Evolutionary conservation across 2,797 vertebrate genomes (phyloP), one percentile per base, ranked within the genome.

Genomic region (Tenualosa thibaudeaui): DNA sequence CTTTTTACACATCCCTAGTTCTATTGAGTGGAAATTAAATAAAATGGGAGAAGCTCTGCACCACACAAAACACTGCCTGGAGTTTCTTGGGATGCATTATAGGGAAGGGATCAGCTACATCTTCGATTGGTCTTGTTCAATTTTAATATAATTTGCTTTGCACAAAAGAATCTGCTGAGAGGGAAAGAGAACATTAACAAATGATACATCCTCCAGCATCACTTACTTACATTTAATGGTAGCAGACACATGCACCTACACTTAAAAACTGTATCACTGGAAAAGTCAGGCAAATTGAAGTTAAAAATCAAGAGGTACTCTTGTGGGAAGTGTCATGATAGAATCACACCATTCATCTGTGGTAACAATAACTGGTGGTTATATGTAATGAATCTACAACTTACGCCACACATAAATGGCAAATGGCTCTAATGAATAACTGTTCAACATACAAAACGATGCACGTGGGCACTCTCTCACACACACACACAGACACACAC

Each of bases 401-500:
- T 31, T 12, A 71, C 15, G 31, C 31, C 65, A 40, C 15, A 31
- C 10, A 37, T 2, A 37, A 46, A 40, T 40, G 46, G 40, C 3
- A 19, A 40, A 78, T 78, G 71, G 17, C 17, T 78, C 68, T 40
- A 43, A 15, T 46, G 37, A 46, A 78, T 46, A 22, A 78, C 37
- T 46, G 71, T 43, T 46, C 31, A 46, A 78, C 68, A 78, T 7
- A 46, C 1, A 26, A 75, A 13, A 19, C 5, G 12, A 5, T 26
- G 17, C 68, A 75, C 12, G 17, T 31, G 17, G 1, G 15, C 26
- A 37, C 65, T 31, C 65, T 26, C 60, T 56, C 68, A 24, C 7
- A 82, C 78, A 49, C 53, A 53, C 8, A 60, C 81, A 10, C 51
- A 68, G 68, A 50, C 37, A 51, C 68, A 84, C 43, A 81, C 15